Base-by-base conservation (phyloP, 2,888 invertebrate genomes). In the Nipponacmea schrenckii region DNA sequence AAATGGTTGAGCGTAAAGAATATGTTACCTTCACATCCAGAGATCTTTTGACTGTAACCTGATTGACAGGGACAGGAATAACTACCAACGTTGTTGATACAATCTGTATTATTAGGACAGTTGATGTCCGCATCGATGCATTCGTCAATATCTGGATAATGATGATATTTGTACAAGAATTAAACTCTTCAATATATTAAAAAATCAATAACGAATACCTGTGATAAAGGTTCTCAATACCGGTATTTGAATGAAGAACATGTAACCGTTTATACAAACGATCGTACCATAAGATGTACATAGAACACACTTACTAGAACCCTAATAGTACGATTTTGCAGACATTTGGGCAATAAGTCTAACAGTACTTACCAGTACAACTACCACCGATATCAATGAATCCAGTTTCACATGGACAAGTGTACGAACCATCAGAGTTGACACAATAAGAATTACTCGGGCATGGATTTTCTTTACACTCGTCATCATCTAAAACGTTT, bases 141-240 rank as follows among this genome's bases (percentile, higher is more conserved):
- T 46, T 76, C 75, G 45, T 76, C 48, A 27, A 68, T 56, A 70
- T 76, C 75, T 76, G 71, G 17, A 70, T 63, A 39, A 15, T 20
- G 20, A 50, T 20, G 15, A 50, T 48, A 31, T 31, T 31, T 31
- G 31, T n/a, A n/a, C n/a, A n/a, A n/a, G n/a, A n/a, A n/a, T n/a
- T n/a, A n/a, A n/a, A n/a, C n/a, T n/a, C n/a, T n/a, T n/a, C n/a
- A n/a, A n/a, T n/a, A n/a, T n/a, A n/a, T n/a, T n/a, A n/a, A n/a
- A n/a, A n/a, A n/a, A n/a, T n/a, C n/a, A n/a, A n/a, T n/a, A n/a
- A n/a, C n/a, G n/a, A n/a, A n/a, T n/a, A n/a, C n/a, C n/a, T n/a
- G n/a, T n/a, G n/a, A n/a, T n/a, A n/a, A n/a, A n/a, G n/a, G n/a
- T n/a, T n/a, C n/a, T n/a, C n/a, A n/a, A n/a, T n/a, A n/a, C n/a